Evolutionary conservation across 2,888 invertebrate species (phyloP), one percentile per base, ranked within the genome.

Genomic region (Hypomecis punctinalis): DNA sequence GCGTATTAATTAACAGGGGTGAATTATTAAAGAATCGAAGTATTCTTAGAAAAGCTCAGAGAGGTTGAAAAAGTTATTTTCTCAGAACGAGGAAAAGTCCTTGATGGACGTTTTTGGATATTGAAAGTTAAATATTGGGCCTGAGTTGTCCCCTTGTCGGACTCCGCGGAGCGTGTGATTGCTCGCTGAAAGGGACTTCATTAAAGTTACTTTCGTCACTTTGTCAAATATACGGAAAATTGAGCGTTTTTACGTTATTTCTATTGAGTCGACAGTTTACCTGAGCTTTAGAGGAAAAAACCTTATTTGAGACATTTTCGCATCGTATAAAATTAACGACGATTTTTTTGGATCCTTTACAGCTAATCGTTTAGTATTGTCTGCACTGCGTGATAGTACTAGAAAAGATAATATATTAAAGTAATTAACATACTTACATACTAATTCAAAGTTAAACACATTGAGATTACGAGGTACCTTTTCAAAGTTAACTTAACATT

Each of bases 101-200:
- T 66, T 62, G 57, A 70, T 46, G 57, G 59, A 13, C 63, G 60
- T 59, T 67, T 68, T 67, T 63, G 49, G 66, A 70, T 67, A 72
- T 72, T 68, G 71, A 70, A 72, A 60, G 63, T 64, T 59, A 70
- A 70, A 72, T 70, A 67, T 67, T 67, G 59, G 60, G 35, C 40
- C 13, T 57, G 36, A 42, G 4, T 48, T 57, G 66, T 11, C n/a
- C 43, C 54, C 42, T 13, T 51, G 52, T 40, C 0, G 39, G 35
- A 45, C n/a, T 56, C 61, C 46, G 46, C 39, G 65, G 46, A 49
- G 56, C 71, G 63, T 61, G 58, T 51, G 67, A 63, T 67, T 63
- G 65, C 40, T 59, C 37, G 11, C 35, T 10, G 35, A 43, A 13
- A 6, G 42, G 23, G 39, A 52, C 46, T 51, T 62, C 56, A 59